Percentiles rank a stretch among this genome's conserved stretches.
Conservation (phyloP, 2,888 invertebrate species). For the Beris chalybata region DNA sequence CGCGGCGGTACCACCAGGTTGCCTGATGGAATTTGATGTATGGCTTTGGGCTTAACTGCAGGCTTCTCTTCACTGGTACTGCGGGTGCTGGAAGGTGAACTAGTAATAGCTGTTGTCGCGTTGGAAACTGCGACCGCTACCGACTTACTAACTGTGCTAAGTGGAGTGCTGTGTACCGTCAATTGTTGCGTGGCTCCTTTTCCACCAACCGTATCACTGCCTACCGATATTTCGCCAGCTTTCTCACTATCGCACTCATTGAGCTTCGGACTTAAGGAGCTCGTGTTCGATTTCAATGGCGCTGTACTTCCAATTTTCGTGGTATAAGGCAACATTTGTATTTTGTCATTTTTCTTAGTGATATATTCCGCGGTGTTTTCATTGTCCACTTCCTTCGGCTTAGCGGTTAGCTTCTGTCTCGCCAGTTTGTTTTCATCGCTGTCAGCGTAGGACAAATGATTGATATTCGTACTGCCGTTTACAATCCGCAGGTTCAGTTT, state of each 20-base stretch:
- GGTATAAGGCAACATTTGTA: constrained; percentile 88
- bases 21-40: constrained; percentile 47
- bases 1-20: constrained; percentile 59
- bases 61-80: constrained; percentile 39
- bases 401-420: constrained; percentile 51
- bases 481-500: constrained; percentile 52
- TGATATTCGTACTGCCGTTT: constrained; percentile 49
- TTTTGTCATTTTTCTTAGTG: constrained; percentile 83
- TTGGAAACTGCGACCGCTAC: constrained; percentile 51
- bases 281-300: constrained; percentile 54
- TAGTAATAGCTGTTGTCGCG: constrained; percentile 43
- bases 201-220: constrained; percentile 46
- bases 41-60: constrained; percentile 55
- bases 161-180: constrained; percentile 62
- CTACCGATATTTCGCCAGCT: constrained; percentile 47
- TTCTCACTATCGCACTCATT: constrained; percentile 46
- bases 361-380: constrained; percentile 61
- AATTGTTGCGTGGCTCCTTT: constrained; percentile 54
- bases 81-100: constrained; percentile 37
- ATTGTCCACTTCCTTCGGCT: constrained; percentile 40
- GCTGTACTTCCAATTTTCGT: constrained; percentile 73
- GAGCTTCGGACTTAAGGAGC: constrained; percentile 34
- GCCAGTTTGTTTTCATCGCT: constrained; percentile 59
- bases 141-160: constrained; percentile 55
- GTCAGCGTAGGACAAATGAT: constrained; percentile 60